phyloP scores from a whole-genome alignment of 2,113 vertebrate genomes.

The Chaenogobius annularis region DNA sequence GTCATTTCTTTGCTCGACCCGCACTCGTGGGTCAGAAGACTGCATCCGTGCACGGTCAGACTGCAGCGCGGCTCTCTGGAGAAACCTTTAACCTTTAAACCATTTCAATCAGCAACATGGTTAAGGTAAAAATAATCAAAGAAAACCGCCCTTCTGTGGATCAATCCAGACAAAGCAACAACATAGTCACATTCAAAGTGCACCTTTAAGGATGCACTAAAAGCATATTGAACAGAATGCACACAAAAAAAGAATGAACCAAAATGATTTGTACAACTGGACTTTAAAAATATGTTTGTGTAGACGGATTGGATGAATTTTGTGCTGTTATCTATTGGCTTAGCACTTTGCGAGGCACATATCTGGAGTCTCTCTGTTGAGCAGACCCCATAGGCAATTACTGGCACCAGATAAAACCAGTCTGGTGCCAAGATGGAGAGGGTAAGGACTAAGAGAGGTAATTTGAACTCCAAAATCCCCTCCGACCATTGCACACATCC shows the following conservation, averaged over 20 bases:
- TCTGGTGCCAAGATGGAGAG: background rate
- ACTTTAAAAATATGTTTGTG: background rate
- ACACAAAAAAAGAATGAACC: no score
- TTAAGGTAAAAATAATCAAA: no score
- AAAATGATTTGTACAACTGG: background rate
- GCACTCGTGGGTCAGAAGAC: no score
- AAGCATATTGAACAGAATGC: background rate
- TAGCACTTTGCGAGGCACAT: background rate
- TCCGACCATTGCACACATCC: constrained; percentile 36
- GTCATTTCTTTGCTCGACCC: no score
- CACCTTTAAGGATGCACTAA: no score
- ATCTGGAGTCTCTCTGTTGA: background rate
- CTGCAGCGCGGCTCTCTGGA: no score
- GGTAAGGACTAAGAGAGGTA: background rate
- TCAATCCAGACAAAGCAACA: background rate
- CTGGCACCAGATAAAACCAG: background rate
- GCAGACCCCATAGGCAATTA: constrained; percentile 1
- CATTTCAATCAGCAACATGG: no score
- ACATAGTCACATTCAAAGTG: no score
- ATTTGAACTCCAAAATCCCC: constrained; percentile 4
- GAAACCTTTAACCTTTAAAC: no score
- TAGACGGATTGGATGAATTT: background rate
- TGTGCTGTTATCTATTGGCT: background rate
- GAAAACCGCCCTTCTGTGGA: background rate
- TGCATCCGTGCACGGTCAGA: no score